Base-by-base conservation (phyloP, 2,888 invertebrate genomes). In the Mythimna vitellina region DNA sequence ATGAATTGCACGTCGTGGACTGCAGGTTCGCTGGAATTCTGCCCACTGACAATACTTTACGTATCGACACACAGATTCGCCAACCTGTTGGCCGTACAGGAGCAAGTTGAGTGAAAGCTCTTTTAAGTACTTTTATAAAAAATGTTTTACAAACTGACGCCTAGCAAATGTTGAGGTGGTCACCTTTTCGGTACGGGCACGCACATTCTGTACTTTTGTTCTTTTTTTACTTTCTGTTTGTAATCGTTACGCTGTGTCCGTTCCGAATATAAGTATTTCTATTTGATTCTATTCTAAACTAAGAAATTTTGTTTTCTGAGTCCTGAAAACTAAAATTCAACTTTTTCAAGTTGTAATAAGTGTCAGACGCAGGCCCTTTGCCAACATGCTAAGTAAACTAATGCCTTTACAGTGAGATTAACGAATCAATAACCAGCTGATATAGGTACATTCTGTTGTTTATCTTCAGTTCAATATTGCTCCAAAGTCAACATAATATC, bases 1-100 rank as follows among this genome's bases (percentile, higher is more conserved):
- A 95, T 95, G 94, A 95, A 95, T 95, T 94, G 94, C 93, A 92
- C 92, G 92, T 93, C 93, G 93, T 93, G 93, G 93, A 92, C 92
- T 94, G 93, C 94, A 94, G 95, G 94, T 94, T 93, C 89, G 86
- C 92, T 95, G 95, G 94, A 95, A 94, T 93, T 88, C 91, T 94
- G 94, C 94, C 95, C 94, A 94, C 92, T 92, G 92, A 92, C 91
- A 91, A 85, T 82, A 82, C 70, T 76, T 63, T 79, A 91, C 89
- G 87, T 77, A 93, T 88, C 70, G 86, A 9, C 81, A 25, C 63
- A 6, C 22, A 66, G 67, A 68, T 53, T 64, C 29, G 35, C 79
- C 68, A 87, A 76, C 80, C 61, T 73, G 70, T 70, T 70, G 72
- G 75, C 4, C 10, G 1, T 14, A 12, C 10, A n/a, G 1, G 10